Conservation (phyloP, 2,888 invertebrate species). For the Selenia dentaria region DNA sequence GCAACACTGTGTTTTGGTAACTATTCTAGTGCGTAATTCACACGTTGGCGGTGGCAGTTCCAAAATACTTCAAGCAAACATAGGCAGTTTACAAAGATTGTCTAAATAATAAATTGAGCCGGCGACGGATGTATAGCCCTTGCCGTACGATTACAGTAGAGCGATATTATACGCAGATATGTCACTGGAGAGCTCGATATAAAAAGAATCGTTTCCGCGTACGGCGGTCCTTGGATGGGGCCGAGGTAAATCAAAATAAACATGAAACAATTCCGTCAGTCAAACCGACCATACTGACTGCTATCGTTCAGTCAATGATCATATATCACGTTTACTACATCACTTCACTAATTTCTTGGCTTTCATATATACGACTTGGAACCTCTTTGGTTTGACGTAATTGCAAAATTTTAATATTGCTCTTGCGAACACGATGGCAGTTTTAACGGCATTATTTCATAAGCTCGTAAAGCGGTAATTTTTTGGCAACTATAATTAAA, state of each 20-base stretch:
- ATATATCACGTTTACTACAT: constrained; percentile 32
- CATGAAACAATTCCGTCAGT: constrained; percentile 45
- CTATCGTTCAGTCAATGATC: constrained; percentile 29
- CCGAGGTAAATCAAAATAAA: constrained; percentile 58
- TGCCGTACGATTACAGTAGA: constrained; percentile 50
- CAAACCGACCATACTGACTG: constrained; percentile 31
- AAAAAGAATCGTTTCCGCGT: constrained; percentile 54
- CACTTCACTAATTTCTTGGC: constrained; percentile 35
- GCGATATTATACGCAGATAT: constrained; percentile 56
- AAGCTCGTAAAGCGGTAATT: constrained; percentile 35
- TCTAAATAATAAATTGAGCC: constrained; percentile 66
- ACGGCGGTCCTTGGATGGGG: constrained; percentile 45
- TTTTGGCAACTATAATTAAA: constrained; percentile 24
- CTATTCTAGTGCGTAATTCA: constrained; percentile 59
- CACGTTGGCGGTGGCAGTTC: constrained; percentile 57
- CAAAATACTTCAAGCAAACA: constrained; percentile 68
- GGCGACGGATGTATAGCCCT: constrained; percentile 66
- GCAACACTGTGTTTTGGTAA: constrained; percentile 53
- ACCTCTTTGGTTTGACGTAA: constrained; percentile 44
- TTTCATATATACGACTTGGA: constrained; percentile 37
- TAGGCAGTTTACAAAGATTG: constrained; percentile 58
- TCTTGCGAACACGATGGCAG: constrained; percentile 36
- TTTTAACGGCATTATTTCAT: constrained; percentile 29
- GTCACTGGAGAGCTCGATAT: constrained; percentile 55
- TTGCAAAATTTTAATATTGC: constrained; percentile 41